Percentiles rank a stretch among this genome's conserved stretches.
Evolutionary conservation across 2,797 vertebrate genomes (phyloP).

Genomic region (Enoplosus armatus): DNA sequence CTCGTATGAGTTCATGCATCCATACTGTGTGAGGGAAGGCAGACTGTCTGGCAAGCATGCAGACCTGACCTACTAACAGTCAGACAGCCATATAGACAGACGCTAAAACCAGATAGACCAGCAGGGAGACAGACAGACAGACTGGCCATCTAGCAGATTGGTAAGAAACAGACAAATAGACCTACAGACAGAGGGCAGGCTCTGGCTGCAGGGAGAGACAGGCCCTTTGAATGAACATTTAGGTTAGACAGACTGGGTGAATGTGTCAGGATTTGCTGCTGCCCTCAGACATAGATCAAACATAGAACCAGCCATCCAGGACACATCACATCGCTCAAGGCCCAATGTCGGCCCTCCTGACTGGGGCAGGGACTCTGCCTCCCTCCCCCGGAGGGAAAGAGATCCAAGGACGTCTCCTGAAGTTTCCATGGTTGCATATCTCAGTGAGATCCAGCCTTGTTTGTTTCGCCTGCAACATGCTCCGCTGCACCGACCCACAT

Average conservation of each 20-base stretch:
- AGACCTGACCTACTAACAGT: slow-evolving; percentile 50
- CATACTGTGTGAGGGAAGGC: slow-evolving; percentile 30
- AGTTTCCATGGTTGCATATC: slow-evolving; percentile 66
- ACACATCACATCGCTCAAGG: slow-evolving; percentile 64
- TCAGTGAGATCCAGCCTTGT: slow-evolving; percentile 56
- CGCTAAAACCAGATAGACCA: neutral
- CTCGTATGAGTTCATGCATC: slow-evolving; percentile 58
- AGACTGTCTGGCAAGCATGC: slow-evolving; percentile 25
- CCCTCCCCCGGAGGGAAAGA: slow-evolving; percentile 27
- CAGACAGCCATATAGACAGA: slow-evolving; percentile 39
- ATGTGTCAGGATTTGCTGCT: slow-evolving; percentile 45
- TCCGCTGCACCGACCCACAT: slow-evolving; percentile 67
- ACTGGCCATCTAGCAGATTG: slow-evolving; percentile 2
- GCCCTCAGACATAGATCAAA: slow-evolving; percentile 69
- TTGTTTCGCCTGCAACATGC: slow-evolving; percentile 65
- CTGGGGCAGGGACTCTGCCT: slow-evolving; percentile 45
- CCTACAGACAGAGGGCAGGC: slow-evolving; percentile 45
- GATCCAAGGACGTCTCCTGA: slow-evolving; percentile 68
- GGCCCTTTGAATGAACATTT: slow-evolving; percentile 75
- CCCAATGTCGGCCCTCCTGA: slow-evolving; percentile 42
- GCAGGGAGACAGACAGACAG: slow-evolving; percentile 14
- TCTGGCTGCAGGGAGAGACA: slow-evolving; percentile 61
- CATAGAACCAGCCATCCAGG: slow-evolving; percentile 66
- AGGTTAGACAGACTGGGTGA: slow-evolving; percentile 75
- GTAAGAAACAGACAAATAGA: slow-evolving; percentile 37